Evolutionary conservation across 1,140 invertebrate genomes (phyloP), one percentile per base, ranked within the genome.

Genomic region (Heliconius eleuchia): DNA sequence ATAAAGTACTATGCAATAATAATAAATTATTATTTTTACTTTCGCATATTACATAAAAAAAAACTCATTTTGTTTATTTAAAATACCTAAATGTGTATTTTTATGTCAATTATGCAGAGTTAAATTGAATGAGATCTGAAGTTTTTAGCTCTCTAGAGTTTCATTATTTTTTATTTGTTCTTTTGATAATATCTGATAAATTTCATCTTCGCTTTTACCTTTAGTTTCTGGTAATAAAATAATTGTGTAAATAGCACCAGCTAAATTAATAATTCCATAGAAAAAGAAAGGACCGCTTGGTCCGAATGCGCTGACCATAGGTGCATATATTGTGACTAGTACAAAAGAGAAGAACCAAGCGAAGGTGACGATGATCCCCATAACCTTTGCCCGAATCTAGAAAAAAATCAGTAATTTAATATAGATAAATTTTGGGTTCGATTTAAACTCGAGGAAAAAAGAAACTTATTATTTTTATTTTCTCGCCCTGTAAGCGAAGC

Each of bases 371-470:
- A 88, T 34, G 5, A 82, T 60, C 9, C 87, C 88, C 70, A 89
- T 81, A 0, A 90, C 55, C 80, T 90, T 91, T 16, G 85, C 84
- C 42, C 88, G 85, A 39, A 92, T 86, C 90, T 92, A 46, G 84
- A 70, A 90, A 88, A 57, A 57, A 18, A 52, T 19, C 19, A 57
- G 6, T 23, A 9, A 57, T 9, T 57, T 57, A 57, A 46, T 46
- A 2, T 13, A 46, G 11, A 13, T 2, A 30, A 2, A 30, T 46
- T 13, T 1, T 46, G 42, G 42, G 42, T 46, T 46, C 42, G 42
- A 46, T 42, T 3, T 11, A 2, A 11, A 42, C 13, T 46, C 13
- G 42, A 46, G 2, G 34, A 34, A 34, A 34, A 34, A 34, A 34
- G 2, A 34, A 3, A 34, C 2, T 34, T 34, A 34, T 34, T 23